These are phyloP conservation scores for Planococcus citri DNA, from an alignment of 1,140 invertebrate species.

Conservation along the genomic window DNA sequence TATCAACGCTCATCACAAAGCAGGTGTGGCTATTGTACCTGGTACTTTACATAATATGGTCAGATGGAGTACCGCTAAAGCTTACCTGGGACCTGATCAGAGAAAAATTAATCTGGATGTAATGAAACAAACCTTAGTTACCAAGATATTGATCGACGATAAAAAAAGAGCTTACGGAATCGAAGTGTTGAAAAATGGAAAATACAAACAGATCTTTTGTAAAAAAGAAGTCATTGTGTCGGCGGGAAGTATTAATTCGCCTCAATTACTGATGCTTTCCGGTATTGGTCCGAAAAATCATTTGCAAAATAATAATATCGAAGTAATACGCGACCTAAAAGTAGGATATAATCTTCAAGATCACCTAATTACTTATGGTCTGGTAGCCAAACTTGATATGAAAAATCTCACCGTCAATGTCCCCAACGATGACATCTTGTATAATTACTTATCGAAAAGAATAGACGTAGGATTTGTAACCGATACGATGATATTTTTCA, in stretches of 20 bases:
- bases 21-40: not conserved
- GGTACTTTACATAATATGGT: constrained; percentile 46
- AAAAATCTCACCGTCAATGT: constrained; percentile 56
- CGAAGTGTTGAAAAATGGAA: constrained; percentile 23
- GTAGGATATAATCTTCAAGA: constrained; percentile 68
- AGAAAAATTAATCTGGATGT: constrained; percentile 42
- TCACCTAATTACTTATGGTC: constrained; percentile 59
- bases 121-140: constrained; percentile 39
- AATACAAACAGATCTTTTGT: constrained; percentile 22
- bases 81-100: constrained; percentile 41
- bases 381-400: constrained; percentile 45
- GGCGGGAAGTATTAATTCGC: constrained; percentile 30
- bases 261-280: constrained; percentile 35
- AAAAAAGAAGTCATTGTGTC: constrained; percentile 30
- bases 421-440: constrained; percentile 33
- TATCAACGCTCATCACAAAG: not conserved
- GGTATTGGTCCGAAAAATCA: constrained; percentile 36
- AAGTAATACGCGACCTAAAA: constrained; percentile 52
- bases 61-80: constrained; percentile 38
- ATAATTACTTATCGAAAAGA: not conserved
- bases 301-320: constrained; percentile 35
- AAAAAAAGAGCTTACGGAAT: constrained; percentile 26
- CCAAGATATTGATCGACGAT: constrained; percentile 40
- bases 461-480: not conserved
- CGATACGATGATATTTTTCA: not conserved